Evolutionary conservation across 2,888 invertebrate species (phyloP).

Genomic region (Drosophila prolongata): DNA sequence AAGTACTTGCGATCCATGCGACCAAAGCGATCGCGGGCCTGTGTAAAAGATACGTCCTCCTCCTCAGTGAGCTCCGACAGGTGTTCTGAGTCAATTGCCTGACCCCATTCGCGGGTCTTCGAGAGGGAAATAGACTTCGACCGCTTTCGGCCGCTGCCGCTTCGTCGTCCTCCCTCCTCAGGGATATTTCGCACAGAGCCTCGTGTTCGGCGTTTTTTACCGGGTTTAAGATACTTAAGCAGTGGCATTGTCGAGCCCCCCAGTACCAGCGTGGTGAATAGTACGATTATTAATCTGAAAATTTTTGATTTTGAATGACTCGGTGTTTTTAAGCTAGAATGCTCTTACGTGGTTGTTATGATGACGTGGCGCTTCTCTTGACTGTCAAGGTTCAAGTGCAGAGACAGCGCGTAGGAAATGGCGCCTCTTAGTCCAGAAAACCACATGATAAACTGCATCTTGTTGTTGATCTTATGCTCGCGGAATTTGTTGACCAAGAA

Average conservation of each 20-base stretch:
- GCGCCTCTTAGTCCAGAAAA: constrained; percentile 98
- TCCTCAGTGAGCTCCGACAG: constrained; percentile 96
- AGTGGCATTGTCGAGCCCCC: constrained; percentile 99
- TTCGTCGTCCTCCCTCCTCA: constrained; percentile 81
- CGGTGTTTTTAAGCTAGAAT: neutral
- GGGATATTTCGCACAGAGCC: constrained; percentile 72
- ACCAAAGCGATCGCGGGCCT: constrained; percentile 94
- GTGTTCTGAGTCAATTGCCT: constrained; percentile 96
- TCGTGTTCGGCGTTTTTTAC: constrained; percentile 81
- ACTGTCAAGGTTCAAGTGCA: constrained; percentile 95
- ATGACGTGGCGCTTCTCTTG: constrained; percentile 98
- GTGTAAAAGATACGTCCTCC: constrained; percentile 92
- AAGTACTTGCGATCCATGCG: constrained; percentile 96
- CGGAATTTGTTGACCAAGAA: constrained; percentile 97
- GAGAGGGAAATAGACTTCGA: constrained; percentile 95
- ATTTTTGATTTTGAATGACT: neutral
- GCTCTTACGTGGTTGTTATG: constrained; percentile 92
- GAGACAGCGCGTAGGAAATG: constrained; percentile 98
- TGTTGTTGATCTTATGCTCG: constrained; percentile 98
- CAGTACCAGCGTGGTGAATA: constrained; percentile 97
- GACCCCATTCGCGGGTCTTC: constrained; percentile 99
- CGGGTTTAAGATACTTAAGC: constrained; percentile 92
- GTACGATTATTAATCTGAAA: constrained; percentile 92
- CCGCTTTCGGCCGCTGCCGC: constrained; percentile 85
- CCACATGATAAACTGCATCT: constrained; percentile 99